A percentile compares a stretch with the other conserved stretches of the same genome.
Conservation (phyloP, 2,797 vertebrate genomes). For the Nannoperca obscura region DNA sequence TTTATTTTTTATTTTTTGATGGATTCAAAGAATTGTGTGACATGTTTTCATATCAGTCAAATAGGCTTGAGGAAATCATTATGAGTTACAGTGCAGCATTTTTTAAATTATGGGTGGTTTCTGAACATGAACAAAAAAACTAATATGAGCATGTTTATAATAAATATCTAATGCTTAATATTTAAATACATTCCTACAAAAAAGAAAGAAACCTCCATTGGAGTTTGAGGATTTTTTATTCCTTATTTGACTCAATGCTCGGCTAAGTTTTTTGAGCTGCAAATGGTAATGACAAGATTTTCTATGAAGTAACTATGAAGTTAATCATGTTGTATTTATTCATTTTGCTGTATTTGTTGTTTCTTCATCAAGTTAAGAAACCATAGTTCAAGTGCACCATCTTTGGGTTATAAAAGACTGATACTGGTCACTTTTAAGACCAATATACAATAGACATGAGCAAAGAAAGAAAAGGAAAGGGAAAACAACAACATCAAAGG, state of each 20-base stretch:
- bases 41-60: constrained; percentile 13
- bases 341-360: too few species aligned
- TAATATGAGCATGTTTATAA: constrained; percentile 22
- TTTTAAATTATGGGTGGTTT: background rate
- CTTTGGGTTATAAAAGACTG: background rate
- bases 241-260: background rate
- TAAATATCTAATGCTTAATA: constrained; percentile 9
- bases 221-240: background rate
- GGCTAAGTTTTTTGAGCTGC: background rate
- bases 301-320: background rate
- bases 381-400: background rate
- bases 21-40: background rate
- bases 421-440: background rate
- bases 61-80: constrained; percentile 18
- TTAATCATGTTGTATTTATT: background rate
- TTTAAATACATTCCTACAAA: constrained; percentile 6
- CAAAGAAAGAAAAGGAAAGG: background rate
- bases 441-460: background rate
- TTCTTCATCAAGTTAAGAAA: background rate
- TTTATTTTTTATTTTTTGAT: background rate
- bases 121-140: constrained; percentile 11
- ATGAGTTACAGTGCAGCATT: background rate
- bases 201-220: background rate
- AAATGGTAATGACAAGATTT: background rate
- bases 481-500: constrained; percentile 37